Base-by-base conservation (phyloP, 2,797 vertebrate genomes). In the Rhinogobio ventralis region DNA sequence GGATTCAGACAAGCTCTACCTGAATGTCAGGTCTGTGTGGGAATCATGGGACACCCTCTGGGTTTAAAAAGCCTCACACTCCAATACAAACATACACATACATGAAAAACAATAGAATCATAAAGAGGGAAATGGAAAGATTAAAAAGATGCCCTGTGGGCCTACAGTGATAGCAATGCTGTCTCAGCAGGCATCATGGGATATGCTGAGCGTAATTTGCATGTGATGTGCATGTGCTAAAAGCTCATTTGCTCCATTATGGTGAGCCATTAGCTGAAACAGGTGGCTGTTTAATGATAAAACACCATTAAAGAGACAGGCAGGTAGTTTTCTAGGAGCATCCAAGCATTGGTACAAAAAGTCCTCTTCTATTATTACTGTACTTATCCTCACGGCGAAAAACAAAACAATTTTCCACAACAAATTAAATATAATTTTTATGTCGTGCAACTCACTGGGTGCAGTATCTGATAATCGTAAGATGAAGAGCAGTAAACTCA, bases 21-120 rank as follows among this genome's bases (percentile, higher is more conserved):
- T 89, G 93, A 94, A 94, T 93, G 92, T 91, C 93, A 93, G 85
- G 86, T 90, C 89, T 92, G 89, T 92, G 92, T 91, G 87, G 89
- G 84, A 92, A 90, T 90, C 88, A 91, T 42, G 89, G 83, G 33
- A 89, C 85, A 72, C 77, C 91, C 90, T 81, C 51, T 17, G 86
- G 92, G 90, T 81, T 86, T 5, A 25, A 60, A 83, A 81, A 45
- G 53, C 55, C 77, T 23, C 42, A 1, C 79, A 42, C n/a, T 62
- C 68, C 39, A 49, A 30, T 36, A 36, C 25, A 20, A 15, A 19
- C 68, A 71, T 15, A 45, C 68, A 71, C 7, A 4, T 7, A 46
- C 13, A 42, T 19, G 7, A 86, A 46, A 46, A 69, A 42, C 25
- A 45, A 53, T 13, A 60, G 66, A 79, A 30, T 25, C 20, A 55